A percentile compares a stretch with the other conserved stretches of the same genome.
Evolutionary conservation across 2,113 vertebrate species (phyloP).

Genomic region (Illadopsis cleaveri): DNA sequence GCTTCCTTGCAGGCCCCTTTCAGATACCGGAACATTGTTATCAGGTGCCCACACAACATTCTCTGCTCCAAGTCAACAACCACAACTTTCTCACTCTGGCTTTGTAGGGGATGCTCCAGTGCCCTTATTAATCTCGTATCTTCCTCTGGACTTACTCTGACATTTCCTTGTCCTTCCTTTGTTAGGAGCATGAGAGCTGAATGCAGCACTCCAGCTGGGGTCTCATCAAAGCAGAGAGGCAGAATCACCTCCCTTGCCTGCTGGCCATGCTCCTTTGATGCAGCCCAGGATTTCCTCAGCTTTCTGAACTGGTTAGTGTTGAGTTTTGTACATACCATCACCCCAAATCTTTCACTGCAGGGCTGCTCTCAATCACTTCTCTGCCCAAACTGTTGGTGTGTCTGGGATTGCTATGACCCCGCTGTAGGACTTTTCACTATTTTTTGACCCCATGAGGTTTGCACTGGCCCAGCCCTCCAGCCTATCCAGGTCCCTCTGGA

Average conservation of each 20-base stretch:
- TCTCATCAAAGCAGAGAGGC: background rate
- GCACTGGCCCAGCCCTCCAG: background rate
- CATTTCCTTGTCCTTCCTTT: background rate
- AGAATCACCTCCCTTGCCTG: background rate
- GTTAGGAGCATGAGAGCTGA: accelerated
- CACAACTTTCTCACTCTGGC: background rate
- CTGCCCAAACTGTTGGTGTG: background rate
- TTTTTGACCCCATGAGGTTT: background rate
- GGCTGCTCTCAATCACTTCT: background rate
- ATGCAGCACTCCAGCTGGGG: background rate
- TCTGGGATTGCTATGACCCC: background rate
- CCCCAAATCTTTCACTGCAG: background rate
- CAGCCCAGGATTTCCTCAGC: background rate
- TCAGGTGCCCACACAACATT: background rate
- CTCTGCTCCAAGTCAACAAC: background rate
- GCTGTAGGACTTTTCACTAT: background rate
- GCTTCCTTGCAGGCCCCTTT: background rate
- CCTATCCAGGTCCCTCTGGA: background rate
- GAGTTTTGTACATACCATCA: background rate
- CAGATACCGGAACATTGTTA: background rate
- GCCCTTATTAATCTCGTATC: background rate
- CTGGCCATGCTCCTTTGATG: background rate
- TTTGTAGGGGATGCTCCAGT: background rate
- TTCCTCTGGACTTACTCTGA: background rate
- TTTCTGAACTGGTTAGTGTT: background rate